A percentile compares a stretch with the other conserved stretches of the same genome.
Evolutionary conservation across 2,797 vertebrate species (phyloP).

Genomic region (Lindbergichthys nudifrons): DNA sequence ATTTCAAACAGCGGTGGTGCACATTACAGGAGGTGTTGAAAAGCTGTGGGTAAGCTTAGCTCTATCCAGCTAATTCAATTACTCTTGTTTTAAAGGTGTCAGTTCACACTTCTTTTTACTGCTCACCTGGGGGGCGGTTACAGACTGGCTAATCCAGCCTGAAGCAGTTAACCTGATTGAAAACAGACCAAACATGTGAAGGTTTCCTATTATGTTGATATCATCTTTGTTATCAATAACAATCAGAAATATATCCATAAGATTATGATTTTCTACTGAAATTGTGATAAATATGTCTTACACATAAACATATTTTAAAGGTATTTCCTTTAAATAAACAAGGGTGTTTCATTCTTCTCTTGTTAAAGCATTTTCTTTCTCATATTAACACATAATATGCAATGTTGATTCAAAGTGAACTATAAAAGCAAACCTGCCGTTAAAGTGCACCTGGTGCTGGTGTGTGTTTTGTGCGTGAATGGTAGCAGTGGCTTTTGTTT

Average conservation of each 20-base stretch:
- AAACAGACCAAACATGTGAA: constrained; percentile 40
- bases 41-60: constrained; percentile 46
- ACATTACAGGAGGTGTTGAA: constrained; percentile 49
- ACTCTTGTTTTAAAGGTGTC: constrained; percentile 63
- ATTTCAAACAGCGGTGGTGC: constrained; percentile 21
- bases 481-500: constrained; percentile 36
- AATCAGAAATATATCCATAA: neutral
- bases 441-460: constrained; percentile 11
- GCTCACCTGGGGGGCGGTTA: constrained; percentile 65
- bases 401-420: neutral
- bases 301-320: neutral
- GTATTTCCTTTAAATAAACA: neutral
- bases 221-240: constrained; percentile 2
- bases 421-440: neutral
- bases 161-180: constrained; percentile 40
- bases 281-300: neutral
- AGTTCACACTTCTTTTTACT: constrained; percentile 66
- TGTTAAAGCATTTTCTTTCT: neutral
- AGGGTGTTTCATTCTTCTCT: neutral
- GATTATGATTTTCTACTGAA: neutral
- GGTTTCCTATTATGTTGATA: neutral
- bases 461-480: constrained; percentile 18
- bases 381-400: neutral
- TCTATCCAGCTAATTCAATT: constrained; percentile 60
- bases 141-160: constrained; percentile 37